These are phyloP conservation scores for Volucella bombylans DNA, from an alignment of 2,888 invertebrate species.

Conservation along the genomic window DNA sequence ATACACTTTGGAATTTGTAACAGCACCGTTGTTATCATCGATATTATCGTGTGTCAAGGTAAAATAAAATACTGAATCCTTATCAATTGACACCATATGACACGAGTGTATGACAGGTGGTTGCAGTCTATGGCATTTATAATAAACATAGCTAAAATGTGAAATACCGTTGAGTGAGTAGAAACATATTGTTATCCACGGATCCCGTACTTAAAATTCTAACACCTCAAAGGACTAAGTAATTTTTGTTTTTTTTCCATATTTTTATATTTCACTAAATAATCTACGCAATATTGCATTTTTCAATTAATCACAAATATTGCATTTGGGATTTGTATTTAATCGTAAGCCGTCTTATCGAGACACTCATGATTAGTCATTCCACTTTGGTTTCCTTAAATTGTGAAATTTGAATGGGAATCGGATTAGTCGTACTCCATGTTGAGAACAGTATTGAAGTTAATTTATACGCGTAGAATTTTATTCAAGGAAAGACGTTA, in stretches of 20 bases:
- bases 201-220: constrained; percentile 15
- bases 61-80: constrained; percentile 45
- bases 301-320: constrained; percentile 23
- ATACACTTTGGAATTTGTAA: background rate
- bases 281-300: background rate
- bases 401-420: background rate
- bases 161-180: constrained; percentile 41
- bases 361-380: constrained; percentile 2
- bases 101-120: constrained; percentile 61
- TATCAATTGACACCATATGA: constrained; percentile 42
- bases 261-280: background rate
- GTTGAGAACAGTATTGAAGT: background rate
- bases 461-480: background rate
- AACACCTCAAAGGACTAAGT: background rate
- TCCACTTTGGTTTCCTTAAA: constrained; percentile 17
- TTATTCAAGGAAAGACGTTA: too few relatives aligned
- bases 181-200: constrained; percentile 63
- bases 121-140: constrained; percentile 32
- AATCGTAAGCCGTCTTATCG: constrained; percentile 7
- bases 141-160: constrained; percentile 31
- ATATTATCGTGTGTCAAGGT: constrained; percentile 35
- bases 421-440: constrained; percentile 37
- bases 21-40: constrained; percentile 35
- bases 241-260: background rate
- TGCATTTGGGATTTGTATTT: constrained; percentile 15